A percentile compares a stretch with the other conserved stretches of the same genome.
Evolutionary conservation across 2,113 vertebrate genomes (phyloP).

Genomic region (Butorides virescens): DNA sequence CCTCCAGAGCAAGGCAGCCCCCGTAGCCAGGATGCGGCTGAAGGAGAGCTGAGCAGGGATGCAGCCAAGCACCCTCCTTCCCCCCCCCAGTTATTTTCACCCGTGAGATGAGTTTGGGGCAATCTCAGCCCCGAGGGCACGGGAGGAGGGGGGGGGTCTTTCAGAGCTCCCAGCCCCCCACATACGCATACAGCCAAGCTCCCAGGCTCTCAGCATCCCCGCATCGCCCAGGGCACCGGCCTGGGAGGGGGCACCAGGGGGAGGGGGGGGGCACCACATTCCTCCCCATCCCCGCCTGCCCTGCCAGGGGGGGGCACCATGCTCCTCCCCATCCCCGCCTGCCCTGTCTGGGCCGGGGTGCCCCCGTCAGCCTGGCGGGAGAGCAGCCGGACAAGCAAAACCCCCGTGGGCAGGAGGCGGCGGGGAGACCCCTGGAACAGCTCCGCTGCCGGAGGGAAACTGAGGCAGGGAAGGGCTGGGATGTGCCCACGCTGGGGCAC

Average conservation of each 20-base stretch:
- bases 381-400: fast-evolving
- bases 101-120: background rate
- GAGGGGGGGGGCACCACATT: fast-evolving
- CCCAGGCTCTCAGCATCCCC: background rate
- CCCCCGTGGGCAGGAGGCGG: fast-evolving
- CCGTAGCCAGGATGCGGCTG: background rate
- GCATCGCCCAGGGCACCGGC: background rate
- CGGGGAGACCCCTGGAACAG: background rate
- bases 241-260: too few relatives aligned
- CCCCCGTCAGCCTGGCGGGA: fast-evolving
- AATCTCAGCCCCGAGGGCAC: background rate
- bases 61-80: fast-evolving
- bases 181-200: fast-evolving
- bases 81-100: background rate
- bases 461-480: background rate
- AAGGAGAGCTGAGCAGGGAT: background rate
- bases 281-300: background rate
- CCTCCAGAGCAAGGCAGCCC: background rate
- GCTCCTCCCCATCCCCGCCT: background rate
- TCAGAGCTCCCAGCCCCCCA: background rate
- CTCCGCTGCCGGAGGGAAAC: background rate
- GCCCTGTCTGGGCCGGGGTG: background rate
- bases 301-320: fast-evolving
- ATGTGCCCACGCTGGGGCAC: fast-evolving
- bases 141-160: too few relatives aligned